Evolutionary conservation across 2,888 invertebrate species (phyloP), one percentile per base, ranked within the genome.

Genomic region (Chrysopilus asiliformis): DNA sequence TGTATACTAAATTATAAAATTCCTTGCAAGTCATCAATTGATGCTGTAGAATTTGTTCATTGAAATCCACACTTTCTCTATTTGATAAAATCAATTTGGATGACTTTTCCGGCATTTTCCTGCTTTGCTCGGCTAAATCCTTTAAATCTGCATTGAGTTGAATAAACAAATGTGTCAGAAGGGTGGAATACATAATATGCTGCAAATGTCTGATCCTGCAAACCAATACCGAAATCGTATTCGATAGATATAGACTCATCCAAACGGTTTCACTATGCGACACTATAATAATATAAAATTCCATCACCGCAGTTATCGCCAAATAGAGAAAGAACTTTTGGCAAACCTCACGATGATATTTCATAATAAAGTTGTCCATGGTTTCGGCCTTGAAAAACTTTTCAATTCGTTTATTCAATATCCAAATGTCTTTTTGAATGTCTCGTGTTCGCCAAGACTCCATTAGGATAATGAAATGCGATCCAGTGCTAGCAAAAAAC

Each of bases 1-100:
- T 42, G 37, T 39, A 45, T 27, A 45, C 32, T 24, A 34, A 35
- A 32, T 45, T 45, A 22, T 45, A 45, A 14, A 40, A 25, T 9
- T 32, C 36, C 31, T 41, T 40, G 10, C n/a, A n/a, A n/a, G n/a
- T n/a, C n/a, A n/a, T n/a, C n/a, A n/a, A n/a, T n/a, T n/a, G 27
- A 36, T 39, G 40, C 4, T 35, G 13, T 14, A 43, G 22, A 9
- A 42, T 27, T 28, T 33, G 32, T n/a, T n/a, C n/a, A n/a, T n/a
- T n/a, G n/a, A n/a, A n/a, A n/a, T n/a, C n/a, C n/a, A n/a, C n/a
- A n/a, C n/a, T n/a, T 22, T 22, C 22, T 22, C 22, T 22, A 8
- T 22, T 22, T 22, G 6, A 22, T 8, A 22, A 8, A 22, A 22
- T 8, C 22, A 22, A n/a, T n/a, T n/a, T n/a, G n/a, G n/a, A n/a